phyloP scores from a whole-genome alignment of 2,113 vertebrate species.

The Cygnus atratus region DNA sequence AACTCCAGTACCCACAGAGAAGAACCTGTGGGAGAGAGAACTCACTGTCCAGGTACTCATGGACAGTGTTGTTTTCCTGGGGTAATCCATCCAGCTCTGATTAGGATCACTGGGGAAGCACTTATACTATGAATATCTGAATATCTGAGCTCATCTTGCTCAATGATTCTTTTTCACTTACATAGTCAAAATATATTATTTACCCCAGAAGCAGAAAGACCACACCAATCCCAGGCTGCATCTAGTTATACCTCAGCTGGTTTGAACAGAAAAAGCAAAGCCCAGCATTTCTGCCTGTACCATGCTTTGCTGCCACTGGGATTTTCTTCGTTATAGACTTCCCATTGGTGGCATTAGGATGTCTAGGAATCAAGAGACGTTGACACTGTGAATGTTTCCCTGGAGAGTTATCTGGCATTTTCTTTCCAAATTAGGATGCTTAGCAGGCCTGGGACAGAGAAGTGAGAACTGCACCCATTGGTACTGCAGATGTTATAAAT shows the following conservation, averaged over 20 bases:
- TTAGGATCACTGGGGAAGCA: background rate
- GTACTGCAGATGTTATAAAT: constrained; percentile 70
- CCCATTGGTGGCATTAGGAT: background rate
- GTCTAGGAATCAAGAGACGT: background rate
- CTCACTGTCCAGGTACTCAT: background rate
- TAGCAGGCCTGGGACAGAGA: constrained; percentile 22
- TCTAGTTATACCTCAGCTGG: background rate
- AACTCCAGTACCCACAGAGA: background rate
- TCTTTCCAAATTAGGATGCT: constrained; percentile 54
- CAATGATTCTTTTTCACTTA: background rate
- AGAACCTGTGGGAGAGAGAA: background rate
- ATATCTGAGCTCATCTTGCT: background rate
- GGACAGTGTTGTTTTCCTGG: background rate
- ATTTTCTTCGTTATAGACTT: background rate
- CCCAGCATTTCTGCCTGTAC: background rate
- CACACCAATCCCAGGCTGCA: background rate
- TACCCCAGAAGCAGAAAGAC: background rate
- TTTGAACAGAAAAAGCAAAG: background rate
- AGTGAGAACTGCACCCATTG: constrained; percentile 26
- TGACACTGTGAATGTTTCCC: background rate
- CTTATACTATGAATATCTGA: background rate
- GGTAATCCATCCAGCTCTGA: background rate
- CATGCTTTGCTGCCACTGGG: background rate
- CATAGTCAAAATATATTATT: background rate
- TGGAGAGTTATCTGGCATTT: constrained; percentile 38